phyloP scores from a whole-genome alignment of 1,140 invertebrate species.

The Gerris buenoi region DNA sequence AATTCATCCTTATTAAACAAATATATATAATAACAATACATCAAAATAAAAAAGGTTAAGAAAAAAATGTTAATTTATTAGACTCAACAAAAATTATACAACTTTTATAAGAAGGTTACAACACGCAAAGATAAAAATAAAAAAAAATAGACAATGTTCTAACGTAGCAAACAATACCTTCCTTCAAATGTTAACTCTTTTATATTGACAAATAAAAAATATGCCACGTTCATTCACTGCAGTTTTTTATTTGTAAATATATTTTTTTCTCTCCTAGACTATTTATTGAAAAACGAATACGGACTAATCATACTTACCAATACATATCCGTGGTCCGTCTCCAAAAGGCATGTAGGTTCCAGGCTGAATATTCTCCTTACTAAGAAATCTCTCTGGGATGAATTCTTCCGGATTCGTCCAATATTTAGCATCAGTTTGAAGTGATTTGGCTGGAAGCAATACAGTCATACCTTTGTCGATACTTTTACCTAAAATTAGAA shows the following conservation, averaged over 20 bases:
- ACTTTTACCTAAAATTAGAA: background rate
- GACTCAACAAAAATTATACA: background rate
- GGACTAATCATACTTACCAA: too few relatives aligned
- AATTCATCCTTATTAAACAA: background rate
- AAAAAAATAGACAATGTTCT: too few relatives aligned
- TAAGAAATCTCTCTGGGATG: conserved; percentile 28
- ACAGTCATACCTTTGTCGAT: background rate
- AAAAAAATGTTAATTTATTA: background rate
- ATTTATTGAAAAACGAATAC: too few relatives aligned
- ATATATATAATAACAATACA: background rate
- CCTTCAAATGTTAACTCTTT: too few relatives aligned
- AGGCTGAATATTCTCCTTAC: conserved; percentile 15
- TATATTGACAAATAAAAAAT: too few relatives aligned
- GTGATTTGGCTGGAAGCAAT: background rate
- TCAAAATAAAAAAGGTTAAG: background rate
- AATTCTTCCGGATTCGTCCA: conserved; percentile 30
- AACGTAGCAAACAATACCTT: too few relatives aligned
- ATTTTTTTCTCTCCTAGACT: too few relatives aligned
- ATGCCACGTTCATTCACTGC: too few relatives aligned
- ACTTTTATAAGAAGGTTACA: too few relatives aligned
- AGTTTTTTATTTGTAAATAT: too few relatives aligned
- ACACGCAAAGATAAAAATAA: too few relatives aligned
- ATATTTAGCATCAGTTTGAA: conserved; percentile 22
- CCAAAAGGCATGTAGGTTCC: conserved; percentile 39
- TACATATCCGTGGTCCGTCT: conserved; percentile 42